A percentile compares a stretch with the other conserved stretches of the same genome.
Evolutionary conservation across 2,888 invertebrate species (phyloP).

Genomic region (Macrosoma leucophasiata): DNA sequence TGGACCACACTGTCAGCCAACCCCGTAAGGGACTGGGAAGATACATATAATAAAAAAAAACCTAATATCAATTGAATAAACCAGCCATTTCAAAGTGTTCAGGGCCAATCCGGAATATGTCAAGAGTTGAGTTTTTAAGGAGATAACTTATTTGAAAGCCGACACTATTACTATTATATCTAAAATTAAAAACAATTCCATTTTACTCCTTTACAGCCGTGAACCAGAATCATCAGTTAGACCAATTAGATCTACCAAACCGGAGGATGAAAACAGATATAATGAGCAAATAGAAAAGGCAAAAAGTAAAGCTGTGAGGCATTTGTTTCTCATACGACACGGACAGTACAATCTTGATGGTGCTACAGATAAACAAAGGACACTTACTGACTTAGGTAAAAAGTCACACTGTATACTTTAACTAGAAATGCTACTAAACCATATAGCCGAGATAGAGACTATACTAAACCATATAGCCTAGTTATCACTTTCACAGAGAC

Average conservation of each 20-base stretch:
- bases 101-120: not conserved
- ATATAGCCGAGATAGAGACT: too few species aligned
- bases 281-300: conserved; percentile 80
- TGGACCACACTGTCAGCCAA: too few species aligned
- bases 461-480: too few species aligned
- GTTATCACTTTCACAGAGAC: too few species aligned
- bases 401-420: too few species aligned
- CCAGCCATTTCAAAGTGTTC: too few species aligned
- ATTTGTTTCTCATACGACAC: conserved; percentile 93
- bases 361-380: conserved; percentile 80
- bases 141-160: too few species aligned
- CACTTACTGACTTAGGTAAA: conserved; percentile 87
- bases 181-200: too few species aligned
- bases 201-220: conserved; percentile 74
- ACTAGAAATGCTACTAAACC: not conserved
- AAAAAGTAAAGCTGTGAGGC: conserved; percentile 80
- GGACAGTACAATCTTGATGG: conserved; percentile 93
- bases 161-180: too few species aligned
- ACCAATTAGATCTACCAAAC: conserved; percentile 58
- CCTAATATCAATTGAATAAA: too few species aligned
- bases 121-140: not conserved
- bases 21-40: too few species aligned
- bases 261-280: conserved; percentile 79
- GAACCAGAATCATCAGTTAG: conserved; percentile 83
- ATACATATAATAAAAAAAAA: too few species aligned